Evolutionary conservation across 1,140 invertebrate species (phyloP).

Genomic region (Leptopilina boulardi): DNA sequence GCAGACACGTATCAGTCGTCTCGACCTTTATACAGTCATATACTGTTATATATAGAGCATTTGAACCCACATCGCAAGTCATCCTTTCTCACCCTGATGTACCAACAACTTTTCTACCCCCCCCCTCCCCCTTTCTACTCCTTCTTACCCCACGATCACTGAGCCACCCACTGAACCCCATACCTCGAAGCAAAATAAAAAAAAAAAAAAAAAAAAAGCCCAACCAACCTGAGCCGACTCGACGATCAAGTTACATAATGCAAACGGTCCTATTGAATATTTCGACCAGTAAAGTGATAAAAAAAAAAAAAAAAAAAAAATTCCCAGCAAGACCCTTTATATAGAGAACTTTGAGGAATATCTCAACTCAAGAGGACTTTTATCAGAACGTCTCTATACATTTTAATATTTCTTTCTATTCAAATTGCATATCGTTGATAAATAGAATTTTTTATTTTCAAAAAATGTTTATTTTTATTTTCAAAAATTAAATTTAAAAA

Average conservation of each 20-base stretch:
- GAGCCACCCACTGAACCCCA: constrained; percentile 29
- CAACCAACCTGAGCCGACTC: constrained; percentile 49
- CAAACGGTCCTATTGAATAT: constrained; percentile 68
- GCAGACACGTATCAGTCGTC: constrained; percentile 7
- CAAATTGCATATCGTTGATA: no score
- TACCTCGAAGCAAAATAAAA: constrained; percentile 58
- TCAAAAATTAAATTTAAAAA: no score
- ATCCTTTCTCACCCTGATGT: constrained; percentile 53
- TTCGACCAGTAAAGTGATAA: constrained; percentile 64
- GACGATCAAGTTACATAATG: constrained; percentile 65
- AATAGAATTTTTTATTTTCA: no score
- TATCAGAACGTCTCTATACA: constrained; percentile 11
- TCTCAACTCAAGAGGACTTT: constrained; percentile 55
- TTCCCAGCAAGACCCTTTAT: constrained; percentile 55
- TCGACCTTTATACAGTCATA: constrained; percentile 12
- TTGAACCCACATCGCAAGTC: constrained; percentile 16
- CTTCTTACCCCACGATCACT: constrained; percentile 40
- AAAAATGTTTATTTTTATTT: no score
- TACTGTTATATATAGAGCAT: not conserved
- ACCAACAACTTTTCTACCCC: constrained; percentile 49
- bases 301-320: constrained; percentile 56
- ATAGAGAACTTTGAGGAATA: constrained; percentile 54
- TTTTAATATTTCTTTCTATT: no score
- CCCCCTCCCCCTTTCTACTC: no score
- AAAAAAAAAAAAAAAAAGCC: no score